Percentiles rank a stretch among this genome's conserved stretches.
Evolutionary conservation across 30 jellyfish, hydroid and myxozoan genomes (phyloP).

Genomic region (Aurelia sp.): DNA sequence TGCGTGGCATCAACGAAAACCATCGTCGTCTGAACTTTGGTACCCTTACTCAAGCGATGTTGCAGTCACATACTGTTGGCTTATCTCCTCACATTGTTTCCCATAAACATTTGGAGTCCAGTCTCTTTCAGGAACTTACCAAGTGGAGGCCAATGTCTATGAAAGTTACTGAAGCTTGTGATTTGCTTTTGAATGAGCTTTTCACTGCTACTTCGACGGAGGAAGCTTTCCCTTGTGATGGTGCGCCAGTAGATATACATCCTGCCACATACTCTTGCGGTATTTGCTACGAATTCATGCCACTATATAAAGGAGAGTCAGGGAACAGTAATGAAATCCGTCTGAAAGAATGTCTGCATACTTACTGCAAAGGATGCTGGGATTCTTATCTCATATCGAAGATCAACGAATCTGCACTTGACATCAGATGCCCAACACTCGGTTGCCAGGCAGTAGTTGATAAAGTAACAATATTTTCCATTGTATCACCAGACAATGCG

Average conservation of each 20-base stretch:
- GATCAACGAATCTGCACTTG: not conserved
- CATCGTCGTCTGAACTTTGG: no score
- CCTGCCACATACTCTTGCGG: not conserved
- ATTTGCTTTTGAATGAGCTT: no score
- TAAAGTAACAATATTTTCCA: not conserved
- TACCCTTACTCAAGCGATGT: no score
- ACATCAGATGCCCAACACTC: not conserved
- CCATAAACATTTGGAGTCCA: not conserved
- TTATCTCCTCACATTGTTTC: no score
- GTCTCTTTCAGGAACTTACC: not conserved
- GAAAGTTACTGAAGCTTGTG: no score
- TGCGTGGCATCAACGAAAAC: no score
- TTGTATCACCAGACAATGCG: not conserved
- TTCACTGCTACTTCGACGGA: no score
- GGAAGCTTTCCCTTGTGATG: no score
- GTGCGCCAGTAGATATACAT: no score
- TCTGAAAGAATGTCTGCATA: not conserved
- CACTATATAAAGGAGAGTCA: not conserved
- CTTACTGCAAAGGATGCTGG: constrained; percentile 1
- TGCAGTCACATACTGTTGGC: no score
- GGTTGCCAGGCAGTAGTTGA: constrained; percentile 7
- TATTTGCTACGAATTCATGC: not conserved
- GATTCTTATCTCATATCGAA: constrained; percentile 3
- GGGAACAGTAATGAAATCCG: not conserved
- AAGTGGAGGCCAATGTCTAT: not conserved